phyloP scores from a whole-genome alignment of 23 tunicate genomes.

The Oikopleura albicans region DNA sequence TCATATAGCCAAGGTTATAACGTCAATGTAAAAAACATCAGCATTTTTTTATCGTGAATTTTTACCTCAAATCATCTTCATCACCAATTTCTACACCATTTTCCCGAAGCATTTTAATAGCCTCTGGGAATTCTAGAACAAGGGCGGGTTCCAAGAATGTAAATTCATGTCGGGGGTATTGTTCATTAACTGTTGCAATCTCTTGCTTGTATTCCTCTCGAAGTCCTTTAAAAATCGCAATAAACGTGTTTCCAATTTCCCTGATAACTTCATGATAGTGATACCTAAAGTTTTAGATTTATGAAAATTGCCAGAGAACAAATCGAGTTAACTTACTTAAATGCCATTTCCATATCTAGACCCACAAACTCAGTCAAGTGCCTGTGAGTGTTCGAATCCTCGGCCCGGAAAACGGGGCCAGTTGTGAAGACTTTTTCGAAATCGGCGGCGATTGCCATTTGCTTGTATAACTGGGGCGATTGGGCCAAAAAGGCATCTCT shows the following conservation, averaged over 20 bases:
- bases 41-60: too few relatives aligned
- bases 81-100: slow-evolving; percentile 88
- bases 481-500: slow-evolving; percentile 72
- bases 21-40: too few relatives aligned
- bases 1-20: too few relatives aligned
- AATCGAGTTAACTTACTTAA: slow-evolving; percentile 21
- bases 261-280: slow-evolving; percentile 86
- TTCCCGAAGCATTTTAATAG: slow-evolving; percentile 73
- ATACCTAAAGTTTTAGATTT: slow-evolving; percentile 28
- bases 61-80: slow-evolving; percentile 84
- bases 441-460: slow-evolving; percentile 99
- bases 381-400: slow-evolving; percentile 98
- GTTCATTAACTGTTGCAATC: slow-evolving; percentile 50
- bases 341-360: slow-evolving; percentile 86
- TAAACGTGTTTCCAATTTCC: slow-evolving; percentile 75
- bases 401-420: slow-evolving; percentile 95
- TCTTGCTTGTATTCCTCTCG: slow-evolving; percentile 70
- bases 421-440: slow-evolving; percentile 82
- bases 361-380: slow-evolving; percentile 95
- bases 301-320: too few relatives aligned
- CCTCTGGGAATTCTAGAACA: slow-evolving; percentile 78
- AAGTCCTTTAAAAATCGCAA: slow-evolving; percentile 75
- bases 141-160: slow-evolving; percentile 82
- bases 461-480: slow-evolving; percentile 93
- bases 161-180: slow-evolving; percentile 85